phyloP scores from a whole-genome alignment of 2,113 vertebrate genomes.

The Bubo scandiacus region DNA sequence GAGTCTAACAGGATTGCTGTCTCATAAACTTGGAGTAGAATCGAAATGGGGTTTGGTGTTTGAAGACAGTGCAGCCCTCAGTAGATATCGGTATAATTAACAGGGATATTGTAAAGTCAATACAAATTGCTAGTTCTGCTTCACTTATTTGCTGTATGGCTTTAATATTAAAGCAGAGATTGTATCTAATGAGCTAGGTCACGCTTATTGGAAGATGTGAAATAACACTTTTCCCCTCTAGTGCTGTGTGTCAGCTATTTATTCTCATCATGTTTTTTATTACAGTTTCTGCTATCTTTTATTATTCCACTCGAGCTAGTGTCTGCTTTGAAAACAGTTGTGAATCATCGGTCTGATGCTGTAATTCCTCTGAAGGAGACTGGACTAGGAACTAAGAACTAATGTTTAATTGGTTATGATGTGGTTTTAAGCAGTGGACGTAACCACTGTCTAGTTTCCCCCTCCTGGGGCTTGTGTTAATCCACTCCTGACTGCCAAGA shows the following conservation, averaged over 20 bases:
- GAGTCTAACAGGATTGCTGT: not conserved
- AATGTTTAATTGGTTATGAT: not conserved
- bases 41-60: not conserved
- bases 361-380: not conserved
- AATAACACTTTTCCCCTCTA: not conserved
- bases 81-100: not conserved
- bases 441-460: not conserved
- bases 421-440: not conserved
- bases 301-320: not conserved
- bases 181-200: constrained; percentile 28
- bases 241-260: not conserved
- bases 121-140: not conserved
- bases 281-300: constrained; percentile 28
- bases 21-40: not conserved
- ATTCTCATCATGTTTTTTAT: constrained; percentile 28
- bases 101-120: not conserved
- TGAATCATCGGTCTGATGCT: not conserved
- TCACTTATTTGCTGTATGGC: constrained; percentile 21
- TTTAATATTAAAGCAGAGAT: constrained; percentile 32
- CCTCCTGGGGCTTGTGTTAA: not conserved
- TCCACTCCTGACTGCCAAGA: not conserved
- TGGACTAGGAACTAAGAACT: not conserved
- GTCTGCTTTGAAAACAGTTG: constrained; percentile 41
- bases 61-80: not conserved
- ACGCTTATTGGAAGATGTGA: not conserved